Base-by-base conservation (phyloP, 2,888 invertebrate species). In the Leptarthrus brevirostris region DNA sequence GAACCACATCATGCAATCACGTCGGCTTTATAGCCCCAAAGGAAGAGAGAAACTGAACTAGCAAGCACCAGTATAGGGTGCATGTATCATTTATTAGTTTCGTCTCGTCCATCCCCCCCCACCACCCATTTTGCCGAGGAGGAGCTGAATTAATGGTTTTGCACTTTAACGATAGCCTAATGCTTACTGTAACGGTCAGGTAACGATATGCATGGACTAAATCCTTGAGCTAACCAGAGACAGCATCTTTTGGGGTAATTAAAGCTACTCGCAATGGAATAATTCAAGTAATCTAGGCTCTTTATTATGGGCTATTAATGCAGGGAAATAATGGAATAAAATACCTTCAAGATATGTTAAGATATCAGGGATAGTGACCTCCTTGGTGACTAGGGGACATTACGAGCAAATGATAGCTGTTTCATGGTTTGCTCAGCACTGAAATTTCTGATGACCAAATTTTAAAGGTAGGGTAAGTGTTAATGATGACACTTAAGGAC, bases 61-160 rank as follows among this genome's bases (percentile, higher is more conserved):
- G n/a, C 16, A 8, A 6, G n/a, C 16, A 8, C n/a, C 16, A 24
- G 47, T 22, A 47, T 47, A 66, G 61, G 61, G 36, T 61, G 61
- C 61, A 61, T 61, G 40, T 61, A 61, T 61, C 61, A 61, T 61
- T 61, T 44, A 66, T 66, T 49, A 49, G 47, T 3, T 4, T 14
- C 53, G 10, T 3, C 10, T 14, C 53, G 10, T 12, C 47, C 26
- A 24, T 10, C 14, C 47, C 3, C 16, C 14, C 47, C 3, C 47
- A 14, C 47, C 14, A n/a, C n/a, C n/a, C n/a, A n/a, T n/a, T n/a
- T n/a, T n/a, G n/a, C 26, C 30, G 40, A 22, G 24, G 18, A 66
- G 49, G 12, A 66, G 22, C 66, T 44, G 66, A 70, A 53, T 70
- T 70, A 70, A 70, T 70, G 70, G 70, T 52, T 70, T 52, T 30